Base-by-base conservation (phyloP, 2,113 vertebrate genomes). In the Chlorodrepanis virens region DNA sequence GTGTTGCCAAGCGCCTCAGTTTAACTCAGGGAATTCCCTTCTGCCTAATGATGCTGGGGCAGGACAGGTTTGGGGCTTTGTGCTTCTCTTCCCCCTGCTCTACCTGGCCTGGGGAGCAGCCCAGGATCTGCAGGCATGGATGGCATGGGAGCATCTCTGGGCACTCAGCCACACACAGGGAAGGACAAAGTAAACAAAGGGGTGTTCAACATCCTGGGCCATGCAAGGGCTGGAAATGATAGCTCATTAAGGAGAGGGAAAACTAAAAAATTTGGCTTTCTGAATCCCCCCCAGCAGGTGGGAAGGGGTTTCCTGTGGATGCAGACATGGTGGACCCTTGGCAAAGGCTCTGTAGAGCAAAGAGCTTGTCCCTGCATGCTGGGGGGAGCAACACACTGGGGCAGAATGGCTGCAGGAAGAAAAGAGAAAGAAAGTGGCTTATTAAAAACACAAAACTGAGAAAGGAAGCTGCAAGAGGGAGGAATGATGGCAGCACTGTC, bases 111-210 rank as follows among this genome's bases (percentile, higher is more conserved):
- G 19, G 33, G 57, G 35, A 79, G 44, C 74, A 60, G 31, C 69
- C 31, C 0, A 0, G 39, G 61, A 44, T 29, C 25, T 1, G 0
- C 16, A 44, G 63, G 16, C 3, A 1, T 0, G 15, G 78, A 3
- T 5, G 16, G 54, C 7, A 4, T 1, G 9, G 53, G 44, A 50
- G 6, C 16, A 65, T 13, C 82, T 56, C 49, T 1, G 18, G 52
- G 61, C 57, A 64, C 10, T 28, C 6, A 19, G 68, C 63, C 61
- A 49, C 42, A 7, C 4, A 0, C 33, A 49, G 28, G 40, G 24
- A 21, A 1, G 2, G 14, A 21, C n/a, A 68, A 11, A 81, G 50
- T 8, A 69, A 67, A 54, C 9, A 0, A 56, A 24, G 42, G 20
- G 5, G 1, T 61, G 23, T 29, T 54, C n/a, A 56, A 14, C 59